Percentiles rank a stretch among this genome's conserved stretches.
phyloP scores from a whole-genome alignment of 2,888 invertebrate species.

The Bedellia somnulentella region DNA sequence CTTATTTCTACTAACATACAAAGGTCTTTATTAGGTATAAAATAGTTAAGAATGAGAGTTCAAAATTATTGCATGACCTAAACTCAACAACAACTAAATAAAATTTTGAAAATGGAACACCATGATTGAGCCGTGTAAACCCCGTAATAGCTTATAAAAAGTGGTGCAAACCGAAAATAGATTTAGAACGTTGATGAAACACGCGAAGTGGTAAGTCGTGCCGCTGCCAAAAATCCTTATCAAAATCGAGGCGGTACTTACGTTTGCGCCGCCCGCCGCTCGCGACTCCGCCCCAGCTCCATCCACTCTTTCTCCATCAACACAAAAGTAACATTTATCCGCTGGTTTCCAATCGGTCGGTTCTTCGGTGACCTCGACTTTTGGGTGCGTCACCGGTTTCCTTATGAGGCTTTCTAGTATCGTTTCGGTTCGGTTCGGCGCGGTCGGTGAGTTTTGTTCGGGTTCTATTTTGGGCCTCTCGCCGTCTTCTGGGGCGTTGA shows the following conservation, averaged over 20 bases:
- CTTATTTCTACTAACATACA: no score
- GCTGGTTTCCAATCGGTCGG: constrained; percentile 79
- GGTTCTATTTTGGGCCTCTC: constrained; percentile 18
- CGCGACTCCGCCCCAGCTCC: constrained; percentile 19
- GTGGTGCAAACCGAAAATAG: no score
- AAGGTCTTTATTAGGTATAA: no score
- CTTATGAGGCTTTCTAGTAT: constrained; percentile 58
- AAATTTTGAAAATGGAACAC: no score
- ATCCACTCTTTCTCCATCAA: constrained; percentile 28
- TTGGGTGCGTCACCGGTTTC: constrained; percentile 47
- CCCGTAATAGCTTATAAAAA: no score
- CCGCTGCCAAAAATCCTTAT: constrained; percentile 11
- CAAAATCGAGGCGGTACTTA: constrained; percentile 8
- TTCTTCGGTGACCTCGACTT: constrained; percentile 37
- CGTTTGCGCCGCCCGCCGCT: constrained; percentile 13
- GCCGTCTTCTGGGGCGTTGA: constrained; percentile 11
- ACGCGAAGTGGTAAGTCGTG: no score
- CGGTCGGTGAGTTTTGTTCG: constrained; percentile 10
- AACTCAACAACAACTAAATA: no score
- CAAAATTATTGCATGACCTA: no score
- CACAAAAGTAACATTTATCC: constrained; percentile 84
- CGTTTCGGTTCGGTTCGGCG: constrained; percentile 38
- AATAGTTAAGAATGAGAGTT: no score
- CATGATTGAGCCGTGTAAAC: no score
- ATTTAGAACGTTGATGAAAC: no score